Evolutionary conservation across 1,140 invertebrate genomes (phyloP).

Genomic region (Copidosoma floridanum): DNA sequence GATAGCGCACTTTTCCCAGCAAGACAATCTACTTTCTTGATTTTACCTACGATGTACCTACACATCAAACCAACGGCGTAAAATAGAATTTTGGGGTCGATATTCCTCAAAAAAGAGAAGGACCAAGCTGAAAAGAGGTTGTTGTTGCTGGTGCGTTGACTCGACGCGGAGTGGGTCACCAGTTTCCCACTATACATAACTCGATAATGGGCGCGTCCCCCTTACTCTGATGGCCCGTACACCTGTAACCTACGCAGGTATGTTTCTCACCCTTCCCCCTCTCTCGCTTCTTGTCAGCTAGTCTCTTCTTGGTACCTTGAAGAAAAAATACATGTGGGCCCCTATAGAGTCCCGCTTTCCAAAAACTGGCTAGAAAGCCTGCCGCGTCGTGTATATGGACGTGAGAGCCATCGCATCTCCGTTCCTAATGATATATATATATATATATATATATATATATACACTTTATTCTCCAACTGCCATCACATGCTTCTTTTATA

Average conservation of each 20-base stretch:
- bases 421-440: too few relatives aligned
- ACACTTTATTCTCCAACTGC: too few relatives aligned
- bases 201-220: constrained; percentile 34
- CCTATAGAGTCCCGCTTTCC: constrained; percentile 14
- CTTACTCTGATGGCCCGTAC: constrained; percentile 20
- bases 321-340: neutral
- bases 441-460: too few relatives aligned
- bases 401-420: too few relatives aligned
- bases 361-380: constrained; percentile 3
- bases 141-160: too few relatives aligned
- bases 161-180: constrained; percentile 33
- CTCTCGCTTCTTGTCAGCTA: neutral
- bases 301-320: too few relatives aligned
- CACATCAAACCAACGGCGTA: constrained; percentile 7
- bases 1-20: too few relatives aligned
- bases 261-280: constrained; percentile 2
- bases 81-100: constrained; percentile 37
- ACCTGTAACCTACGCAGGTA: constrained; percentile 29
- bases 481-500: too few relatives aligned
- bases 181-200: constrained; percentile 39
- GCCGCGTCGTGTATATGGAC: neutral
- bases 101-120: constrained; percentile 32
- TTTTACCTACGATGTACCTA: too few relatives aligned
- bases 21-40: too few relatives aligned
- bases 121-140: constrained; percentile 6